Percentiles rank a stretch among this genome's conserved stretches.
These are phyloP conservation scores for Hypercompe scribonia DNA, from an alignment of 2,888 invertebrate species.

Conservation along the genomic window DNA sequence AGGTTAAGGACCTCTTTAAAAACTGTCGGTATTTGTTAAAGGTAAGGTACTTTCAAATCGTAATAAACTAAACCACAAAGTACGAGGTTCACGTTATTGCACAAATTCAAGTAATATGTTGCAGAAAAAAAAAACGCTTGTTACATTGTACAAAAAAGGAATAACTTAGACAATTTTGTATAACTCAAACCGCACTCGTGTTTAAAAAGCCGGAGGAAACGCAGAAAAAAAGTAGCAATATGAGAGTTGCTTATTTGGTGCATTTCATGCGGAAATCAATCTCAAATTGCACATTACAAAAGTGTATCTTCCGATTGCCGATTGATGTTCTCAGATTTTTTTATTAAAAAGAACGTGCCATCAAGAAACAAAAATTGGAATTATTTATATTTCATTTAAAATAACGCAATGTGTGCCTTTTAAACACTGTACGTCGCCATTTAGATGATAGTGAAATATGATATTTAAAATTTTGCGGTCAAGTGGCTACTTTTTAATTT, in stretches of 20 bases:
- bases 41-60: slow-evolving; percentile 51
- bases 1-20: slow-evolving; percentile 46
- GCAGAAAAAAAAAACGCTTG: slow-evolving; percentile 48
- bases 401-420: slow-evolving; percentile 25
- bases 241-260: slow-evolving; percentile 75
- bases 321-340: slow-evolving; percentile 47
- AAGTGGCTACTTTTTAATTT: slow-evolving; percentile 66
- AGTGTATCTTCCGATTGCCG: slow-evolving; percentile 74
- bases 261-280: slow-evolving; percentile 83
- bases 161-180: slow-evolving; percentile 51
- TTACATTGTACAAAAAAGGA: slow-evolving; percentile 49
- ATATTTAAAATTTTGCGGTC: slow-evolving; percentile 74
- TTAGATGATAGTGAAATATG: slow-evolving; percentile 70
- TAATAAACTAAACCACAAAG: slow-evolving; percentile 57
- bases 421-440: slow-evolving; percentile 71
- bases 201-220: slow-evolving; percentile 66
- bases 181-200: slow-evolving; percentile 65
- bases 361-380: slow-evolving; percentile 40
- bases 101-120: slow-evolving; percentile 58
- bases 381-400: slow-evolving; percentile 44
- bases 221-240: slow-evolving; percentile 71
- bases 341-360: slow-evolving; percentile 37
- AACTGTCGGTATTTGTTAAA: slow-evolving; percentile 56
- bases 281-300: slow-evolving; percentile 82
- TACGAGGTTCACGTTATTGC: slow-evolving; percentile 60